Base-by-base conservation (phyloP, 2,113 vertebrate species). In the Anhinga rufa region DNA sequence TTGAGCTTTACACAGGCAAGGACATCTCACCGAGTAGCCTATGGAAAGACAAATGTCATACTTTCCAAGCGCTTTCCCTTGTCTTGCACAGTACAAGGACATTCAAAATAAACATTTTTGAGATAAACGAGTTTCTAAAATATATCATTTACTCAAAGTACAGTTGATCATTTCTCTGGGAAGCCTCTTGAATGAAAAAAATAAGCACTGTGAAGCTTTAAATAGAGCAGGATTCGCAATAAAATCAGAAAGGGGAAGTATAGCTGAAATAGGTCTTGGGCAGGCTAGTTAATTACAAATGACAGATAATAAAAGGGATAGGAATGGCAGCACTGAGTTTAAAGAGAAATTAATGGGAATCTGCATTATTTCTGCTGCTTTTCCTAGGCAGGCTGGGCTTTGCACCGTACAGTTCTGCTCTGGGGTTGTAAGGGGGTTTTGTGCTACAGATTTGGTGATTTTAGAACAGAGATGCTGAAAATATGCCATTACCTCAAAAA, bases 131-230 rank as follows among this genome's bases (percentile, higher is more conserved):
- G 91, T 95, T 90, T 84, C 69, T 70, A 2, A 93, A 57, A 80
- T 28, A 18, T 66, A 87, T 92, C 69, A 61, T 84, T 91, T 82
- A 15, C 80, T 57, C 76, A 13, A 71, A 78, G 52, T 84, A 57
- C 90, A 77, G 12, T 17, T 81, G 80, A 72, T 68, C 58, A 22
- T 44, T 91, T 68, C 88, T 97, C 77, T 76, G 93, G 91, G 90
- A 93, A 95, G 54, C 66, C 71, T 93, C 94, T 89, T 89, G 95
- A 89, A 85, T 88, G 97, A 88, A 78, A 84, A 94, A 93, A 86
- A 91, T 77, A 38, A 32, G 17, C 57, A 25, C 26, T 29, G 70
- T 82, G 82, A 79, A 66, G 72, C 55, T 97, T 96, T 90, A 44
- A 95, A 71, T 54, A 72, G 48, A 93, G 89, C 52, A 61, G 46